These are phyloP conservation scores for Poeciliopsis turrubarensis DNA, from an alignment of 2,113 vertebrate genomes.

Conservation along the genomic window DNA sequence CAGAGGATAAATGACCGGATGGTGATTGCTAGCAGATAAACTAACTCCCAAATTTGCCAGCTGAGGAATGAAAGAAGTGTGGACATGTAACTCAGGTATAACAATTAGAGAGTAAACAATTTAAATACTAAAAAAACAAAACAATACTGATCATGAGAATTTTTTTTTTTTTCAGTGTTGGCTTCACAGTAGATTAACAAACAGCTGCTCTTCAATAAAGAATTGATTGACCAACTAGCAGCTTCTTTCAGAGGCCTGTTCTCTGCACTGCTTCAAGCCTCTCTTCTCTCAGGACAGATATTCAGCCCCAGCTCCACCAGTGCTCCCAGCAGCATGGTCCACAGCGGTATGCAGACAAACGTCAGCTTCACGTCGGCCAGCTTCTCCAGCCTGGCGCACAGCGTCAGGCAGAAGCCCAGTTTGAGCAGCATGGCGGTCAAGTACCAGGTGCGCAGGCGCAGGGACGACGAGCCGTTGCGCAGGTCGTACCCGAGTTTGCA, in stretches of 20 bases:
- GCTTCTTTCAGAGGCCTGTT: background rate
- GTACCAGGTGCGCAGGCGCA: slow-evolving; percentile 92
- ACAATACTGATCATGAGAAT: slow-evolving; percentile 19
- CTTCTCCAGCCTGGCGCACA: slow-evolving; percentile 89
- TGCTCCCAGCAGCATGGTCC: slow-evolving; percentile 88
- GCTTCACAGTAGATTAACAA: slow-evolving; percentile 52
- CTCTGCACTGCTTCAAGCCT: slow-evolving; percentile 40
- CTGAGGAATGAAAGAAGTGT: slow-evolving; percentile 21
- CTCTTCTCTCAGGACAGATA: slow-evolving; percentile 85
- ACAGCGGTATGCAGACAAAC: slow-evolving; percentile 91
- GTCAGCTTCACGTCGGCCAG: slow-evolving; percentile 85
- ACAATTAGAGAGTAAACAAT: background rate
- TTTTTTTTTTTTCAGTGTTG: slow-evolving; percentile 44
- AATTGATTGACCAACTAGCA: slow-evolving; percentile 8
- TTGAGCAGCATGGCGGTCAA: slow-evolving; percentile 91
- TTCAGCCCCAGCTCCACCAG: slow-evolving; percentile 90
- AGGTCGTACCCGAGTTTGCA: slow-evolving; percentile 92
- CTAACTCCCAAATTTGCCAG: background rate
- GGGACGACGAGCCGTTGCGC: slow-evolving; percentile 87
- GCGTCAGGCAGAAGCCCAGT: slow-evolving; percentile 90
- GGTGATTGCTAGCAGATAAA: background rate
- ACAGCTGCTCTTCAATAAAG: slow-evolving; percentile 4
- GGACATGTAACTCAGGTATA: background rate
- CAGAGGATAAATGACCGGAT: background rate
- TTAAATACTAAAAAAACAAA: slow-evolving; percentile 15